Conservation (phyloP, 1,140 invertebrate genomes). For the Capitella teleta region DNA sequence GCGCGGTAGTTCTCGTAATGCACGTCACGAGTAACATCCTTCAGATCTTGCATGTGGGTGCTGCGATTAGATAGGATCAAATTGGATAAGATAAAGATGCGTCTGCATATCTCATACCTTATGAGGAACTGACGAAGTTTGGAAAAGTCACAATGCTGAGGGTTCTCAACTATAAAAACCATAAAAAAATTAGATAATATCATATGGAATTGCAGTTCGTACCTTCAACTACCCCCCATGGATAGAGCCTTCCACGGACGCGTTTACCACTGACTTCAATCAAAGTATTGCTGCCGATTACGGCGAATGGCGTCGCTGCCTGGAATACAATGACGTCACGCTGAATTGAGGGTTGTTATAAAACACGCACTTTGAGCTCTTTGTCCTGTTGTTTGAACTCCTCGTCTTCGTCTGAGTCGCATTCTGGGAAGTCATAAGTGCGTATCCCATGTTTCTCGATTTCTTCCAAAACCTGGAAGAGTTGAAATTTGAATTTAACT, state of each 20-base stretch:
- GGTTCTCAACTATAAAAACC: slow-evolving; percentile 40
- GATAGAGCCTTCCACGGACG: slow-evolving; percentile 18
- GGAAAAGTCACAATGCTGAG: slow-evolving; percentile 40
- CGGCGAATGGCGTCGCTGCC: slow-evolving; percentile 70
- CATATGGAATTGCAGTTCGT: not conserved
- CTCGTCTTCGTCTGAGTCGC: slow-evolving; percentile 43
- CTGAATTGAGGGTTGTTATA: not conserved
- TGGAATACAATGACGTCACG: slow-evolving; percentile 3
- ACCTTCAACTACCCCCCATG: slow-evolving; percentile 21
- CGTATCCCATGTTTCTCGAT: slow-evolving; percentile 33
- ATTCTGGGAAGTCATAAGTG: slow-evolving; percentile 41
- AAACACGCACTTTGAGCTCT: slow-evolving; percentile 29
- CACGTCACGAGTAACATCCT: slow-evolving; percentile 39
- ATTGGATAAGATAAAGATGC: not conserved
- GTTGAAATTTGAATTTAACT: not conserved
- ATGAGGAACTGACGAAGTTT: slow-evolving; percentile 39
- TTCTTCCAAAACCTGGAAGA: slow-evolving; percentile 30
- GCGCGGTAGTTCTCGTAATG: slow-evolving; percentile 43
- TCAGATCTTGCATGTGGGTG: slow-evolving; percentile 44
- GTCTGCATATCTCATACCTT: slow-evolving; percentile 20
- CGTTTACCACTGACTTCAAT: slow-evolving; percentile 16
- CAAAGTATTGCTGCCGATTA: slow-evolving; percentile 58
- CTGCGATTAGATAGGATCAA: slow-evolving; percentile 15
- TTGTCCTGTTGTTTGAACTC: slow-evolving; percentile 40
- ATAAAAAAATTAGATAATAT: not conserved